Conservation (phyloP, 2,888 invertebrate species). For the Isotomurus palustris region DNA sequence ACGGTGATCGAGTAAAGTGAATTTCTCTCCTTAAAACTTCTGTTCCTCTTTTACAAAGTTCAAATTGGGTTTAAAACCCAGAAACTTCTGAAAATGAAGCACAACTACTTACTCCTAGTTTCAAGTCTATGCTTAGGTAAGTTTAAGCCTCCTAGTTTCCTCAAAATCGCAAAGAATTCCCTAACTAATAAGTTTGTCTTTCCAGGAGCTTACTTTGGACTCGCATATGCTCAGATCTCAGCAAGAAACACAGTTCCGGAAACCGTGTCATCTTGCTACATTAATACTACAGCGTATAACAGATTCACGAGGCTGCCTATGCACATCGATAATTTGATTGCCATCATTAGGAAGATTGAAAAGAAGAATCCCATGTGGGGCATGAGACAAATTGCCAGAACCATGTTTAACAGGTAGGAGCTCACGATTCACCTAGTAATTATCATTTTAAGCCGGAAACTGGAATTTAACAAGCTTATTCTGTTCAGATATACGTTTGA, state of each 20-base stretch:
- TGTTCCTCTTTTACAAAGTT: too few species aligned
- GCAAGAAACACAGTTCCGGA: constrained; percentile 28
- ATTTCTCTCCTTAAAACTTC: too few species aligned
- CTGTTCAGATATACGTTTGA: constrained; percentile 37
- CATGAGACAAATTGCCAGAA: constrained; percentile 32
- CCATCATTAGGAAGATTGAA: constrained; percentile 44
- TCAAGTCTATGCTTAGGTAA: too few species aligned
- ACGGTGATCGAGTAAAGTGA: too few species aligned
- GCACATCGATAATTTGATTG: constrained; percentile 43
- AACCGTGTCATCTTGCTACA: constrained; percentile 34
- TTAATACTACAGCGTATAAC: constrained; percentile 40
- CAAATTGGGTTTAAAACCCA: too few species aligned
- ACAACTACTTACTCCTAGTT: too few species aligned
- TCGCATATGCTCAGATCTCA: constrained; percentile 10
- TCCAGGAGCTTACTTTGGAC: not conserved
- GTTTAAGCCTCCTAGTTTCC: too few species aligned
- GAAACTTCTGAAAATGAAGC: too few species aligned
- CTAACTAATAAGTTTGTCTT: too few species aligned
- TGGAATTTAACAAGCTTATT: not conserved
- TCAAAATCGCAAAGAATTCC: too few species aligned
- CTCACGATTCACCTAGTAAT: not conserved
- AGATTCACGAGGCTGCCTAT: constrained; percentile 41
- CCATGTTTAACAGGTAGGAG: constrained; percentile 34
- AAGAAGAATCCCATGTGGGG: constrained; percentile 33
- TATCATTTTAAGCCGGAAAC: not conserved